Percentiles rank a stretch among this genome's conserved stretches.
Evolutionary conservation across 1,140 invertebrate genomes (phyloP).

Genomic region (Pseudomyrmex gracilis): DNA sequence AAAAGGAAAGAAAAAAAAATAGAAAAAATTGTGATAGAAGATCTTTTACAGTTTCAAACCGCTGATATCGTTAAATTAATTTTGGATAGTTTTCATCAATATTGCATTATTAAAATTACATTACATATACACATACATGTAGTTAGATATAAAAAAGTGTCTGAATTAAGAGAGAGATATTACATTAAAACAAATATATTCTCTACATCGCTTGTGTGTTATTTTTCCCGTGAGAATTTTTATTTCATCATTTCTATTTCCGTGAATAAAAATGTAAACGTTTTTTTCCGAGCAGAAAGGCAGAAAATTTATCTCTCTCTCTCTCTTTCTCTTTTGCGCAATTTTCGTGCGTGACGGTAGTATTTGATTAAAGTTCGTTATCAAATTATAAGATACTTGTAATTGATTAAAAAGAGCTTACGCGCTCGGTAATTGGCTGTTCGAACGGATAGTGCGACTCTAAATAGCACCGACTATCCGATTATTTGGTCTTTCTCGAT

Average conservation of each 20-base stretch:
- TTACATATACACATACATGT: background rate
- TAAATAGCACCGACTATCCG: slow-evolving; percentile 39
- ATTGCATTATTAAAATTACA: background rate
- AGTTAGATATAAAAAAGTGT: too few relatives aligned
- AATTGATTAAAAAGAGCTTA: slow-evolving; percentile 38
- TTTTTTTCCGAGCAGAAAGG: too few relatives aligned
- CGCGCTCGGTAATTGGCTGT: slow-evolving; percentile 4
- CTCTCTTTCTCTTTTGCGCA: too few relatives aligned
- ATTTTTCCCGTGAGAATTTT: too few relatives aligned
- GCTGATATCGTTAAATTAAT: background rate
- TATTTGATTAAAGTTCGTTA: background rate
- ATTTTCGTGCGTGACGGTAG: too few relatives aligned
- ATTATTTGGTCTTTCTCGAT: slow-evolving; percentile 48
- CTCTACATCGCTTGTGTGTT: too few relatives aligned
- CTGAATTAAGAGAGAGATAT: too few relatives aligned
- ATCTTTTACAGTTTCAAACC: background rate
- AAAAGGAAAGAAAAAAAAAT: background rate
- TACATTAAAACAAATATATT: too few relatives aligned
- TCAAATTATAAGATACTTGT: slow-evolving; percentile 13
- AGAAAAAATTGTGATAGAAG: background rate
- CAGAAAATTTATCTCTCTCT: too few relatives aligned
- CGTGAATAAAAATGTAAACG: too few relatives aligned
- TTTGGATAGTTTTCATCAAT: background rate
- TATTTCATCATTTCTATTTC: too few relatives aligned
- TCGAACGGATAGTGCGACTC: background rate